Evolutionary conservation across 2,888 invertebrate species (phyloP).

Genomic region (Nasonia oneida): DNA sequence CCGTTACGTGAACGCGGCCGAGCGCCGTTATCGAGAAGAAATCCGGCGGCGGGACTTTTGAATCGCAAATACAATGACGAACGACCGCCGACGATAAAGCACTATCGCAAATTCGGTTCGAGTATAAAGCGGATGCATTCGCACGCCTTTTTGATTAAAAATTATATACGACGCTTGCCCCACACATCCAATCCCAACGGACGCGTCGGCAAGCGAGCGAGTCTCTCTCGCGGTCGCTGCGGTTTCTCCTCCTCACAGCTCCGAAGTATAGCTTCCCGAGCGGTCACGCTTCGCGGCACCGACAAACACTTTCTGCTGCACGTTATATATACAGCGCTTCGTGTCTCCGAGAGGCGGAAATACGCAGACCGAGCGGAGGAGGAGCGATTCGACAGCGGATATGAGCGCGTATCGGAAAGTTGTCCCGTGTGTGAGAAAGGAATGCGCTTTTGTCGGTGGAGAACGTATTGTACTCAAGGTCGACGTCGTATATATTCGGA

Average conservation of each 20-base stretch:
- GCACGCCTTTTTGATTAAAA: background rate
- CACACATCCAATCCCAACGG: constrained; percentile 53
- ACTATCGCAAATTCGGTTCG: background rate
- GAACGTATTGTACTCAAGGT: background rate
- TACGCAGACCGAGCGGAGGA: background rate
- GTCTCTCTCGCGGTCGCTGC: constrained; percentile 38
- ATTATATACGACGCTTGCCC: background rate
- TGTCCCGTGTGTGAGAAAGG: constrained; percentile 9
- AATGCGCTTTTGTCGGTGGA: background rate
- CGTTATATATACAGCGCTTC: background rate
- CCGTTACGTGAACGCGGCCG: constrained; percentile 8
- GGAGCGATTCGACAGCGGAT: background rate
- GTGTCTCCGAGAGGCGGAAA: constrained; percentile 7
- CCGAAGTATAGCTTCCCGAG: constrained; percentile 22
- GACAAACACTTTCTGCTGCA: constrained; percentile 21
- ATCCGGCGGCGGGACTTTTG: background rate
- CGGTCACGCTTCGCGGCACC: constrained; percentile 24
- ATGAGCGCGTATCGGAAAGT: background rate
- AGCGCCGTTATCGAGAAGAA: background rate
- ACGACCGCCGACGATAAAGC: background rate
- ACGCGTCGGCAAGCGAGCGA: background rate
- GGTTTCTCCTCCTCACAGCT: constrained; percentile 28
- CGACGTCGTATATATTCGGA: background rate
- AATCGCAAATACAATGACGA: too few species aligned
- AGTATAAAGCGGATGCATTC: background rate